Percentiles rank a stretch among this genome's conserved stretches.
phyloP scores from a whole-genome alignment of 2,888 invertebrate genomes.

The Pollenia angustigena region DNA sequence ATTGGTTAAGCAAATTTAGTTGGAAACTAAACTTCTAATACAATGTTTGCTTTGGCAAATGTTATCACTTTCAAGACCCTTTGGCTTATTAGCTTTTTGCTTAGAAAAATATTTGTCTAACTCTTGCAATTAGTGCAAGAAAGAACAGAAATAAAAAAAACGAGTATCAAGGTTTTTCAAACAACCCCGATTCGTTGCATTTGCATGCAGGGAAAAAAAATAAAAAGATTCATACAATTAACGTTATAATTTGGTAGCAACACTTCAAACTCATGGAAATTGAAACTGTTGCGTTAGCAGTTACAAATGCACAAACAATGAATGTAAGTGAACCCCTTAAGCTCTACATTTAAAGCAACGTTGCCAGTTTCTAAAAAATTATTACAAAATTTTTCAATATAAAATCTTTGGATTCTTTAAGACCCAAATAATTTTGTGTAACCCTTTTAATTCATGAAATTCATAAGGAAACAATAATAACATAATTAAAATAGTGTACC shows the following conservation, averaged over 20 bases:
- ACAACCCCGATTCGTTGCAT: constrained; percentile 35
- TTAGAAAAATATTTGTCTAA: constrained; percentile 49
- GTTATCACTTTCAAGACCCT: constrained; percentile 49
- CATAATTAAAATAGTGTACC: too few relatives aligned
- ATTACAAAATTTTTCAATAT: too few relatives aligned
- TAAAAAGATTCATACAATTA: constrained; percentile 27
- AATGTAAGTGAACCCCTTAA: constrained; percentile 12
- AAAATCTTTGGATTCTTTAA: too few relatives aligned
- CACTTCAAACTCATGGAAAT: constrained; percentile 43
- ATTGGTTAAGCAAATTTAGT: background rate
- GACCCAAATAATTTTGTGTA: too few relatives aligned
- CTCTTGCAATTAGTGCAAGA: constrained; percentile 62
- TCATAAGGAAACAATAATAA: too few relatives aligned
- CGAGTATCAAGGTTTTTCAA: constrained; percentile 63
- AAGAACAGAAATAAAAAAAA: constrained; percentile 37
- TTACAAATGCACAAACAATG: constrained; percentile 24
- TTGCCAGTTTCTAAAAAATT: too few relatives aligned
- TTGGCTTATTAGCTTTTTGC: constrained; percentile 42
- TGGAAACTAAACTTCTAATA: constrained; percentile 7
- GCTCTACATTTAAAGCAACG: constrained; percentile 24
- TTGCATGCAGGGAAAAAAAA: background rate
- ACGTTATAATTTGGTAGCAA: constrained; percentile 53
- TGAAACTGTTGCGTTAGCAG: constrained; percentile 69
- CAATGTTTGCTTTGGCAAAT: constrained; percentile 24
- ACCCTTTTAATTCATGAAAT: too few relatives aligned